Evolutionary conservation across 2,888 invertebrate genomes (phyloP).

Genomic region (Microctonus aethiopoides): DNA sequence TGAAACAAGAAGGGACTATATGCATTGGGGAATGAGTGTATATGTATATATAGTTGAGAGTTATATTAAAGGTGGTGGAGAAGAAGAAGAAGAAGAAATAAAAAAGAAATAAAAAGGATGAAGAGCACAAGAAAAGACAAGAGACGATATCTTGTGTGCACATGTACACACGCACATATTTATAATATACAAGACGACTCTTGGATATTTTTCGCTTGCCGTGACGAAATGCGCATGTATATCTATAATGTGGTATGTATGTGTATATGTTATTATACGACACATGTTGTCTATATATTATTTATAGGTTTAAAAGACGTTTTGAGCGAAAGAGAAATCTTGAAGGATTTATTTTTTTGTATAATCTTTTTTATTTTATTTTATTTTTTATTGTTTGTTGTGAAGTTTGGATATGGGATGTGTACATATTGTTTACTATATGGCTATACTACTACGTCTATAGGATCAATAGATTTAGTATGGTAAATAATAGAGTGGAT

Average conservation of each 20-base stretch:
- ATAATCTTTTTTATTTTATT: too few species aligned
- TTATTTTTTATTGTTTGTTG: too few species aligned
- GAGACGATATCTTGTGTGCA: conserved; percentile 24
- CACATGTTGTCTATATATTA: background rate
- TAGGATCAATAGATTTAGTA: background rate
- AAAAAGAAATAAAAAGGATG: conserved; percentile 11
- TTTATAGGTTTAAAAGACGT: too few species aligned
- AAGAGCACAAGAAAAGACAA: conserved; percentile 27
- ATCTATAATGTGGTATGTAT: too few species aligned
- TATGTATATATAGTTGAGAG: conserved; percentile 24
- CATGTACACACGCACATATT: background rate
- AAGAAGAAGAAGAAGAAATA: conserved; percentile 15
- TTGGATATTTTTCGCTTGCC: conserved; percentile 27
- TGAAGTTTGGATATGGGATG: too few species aligned
- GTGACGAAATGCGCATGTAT: conserved; percentile 41
- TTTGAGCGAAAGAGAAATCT: too few species aligned
- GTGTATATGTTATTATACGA: background rate
- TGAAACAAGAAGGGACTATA: conserved; percentile 22
- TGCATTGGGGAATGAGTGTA: conserved; percentile 23
- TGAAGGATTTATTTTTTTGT: too few species aligned
- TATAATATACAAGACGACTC: conserved; percentile 9
- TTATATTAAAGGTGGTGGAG: conserved; percentile 7
- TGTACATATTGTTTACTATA: too few species aligned
- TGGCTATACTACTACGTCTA: too few species aligned
- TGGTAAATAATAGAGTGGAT: background rate